These are phyloP conservation scores for Boloria selene DNA, from an alignment of 2,888 invertebrate genomes.

Conservation along the genomic window DNA sequence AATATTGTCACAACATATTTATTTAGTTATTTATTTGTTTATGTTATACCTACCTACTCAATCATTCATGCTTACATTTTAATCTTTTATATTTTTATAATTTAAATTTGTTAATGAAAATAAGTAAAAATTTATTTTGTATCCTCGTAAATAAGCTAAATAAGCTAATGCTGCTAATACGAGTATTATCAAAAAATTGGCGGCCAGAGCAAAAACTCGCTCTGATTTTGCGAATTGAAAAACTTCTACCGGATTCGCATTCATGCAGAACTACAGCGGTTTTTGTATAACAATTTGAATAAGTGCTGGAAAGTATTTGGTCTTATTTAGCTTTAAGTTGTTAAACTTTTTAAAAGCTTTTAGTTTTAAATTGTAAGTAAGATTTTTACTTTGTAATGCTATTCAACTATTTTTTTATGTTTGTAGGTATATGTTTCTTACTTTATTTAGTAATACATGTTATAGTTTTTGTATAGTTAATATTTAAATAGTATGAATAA, in stretches of 20 bases:
- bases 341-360: constrained; percentile 17
- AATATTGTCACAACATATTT: too few relatives aligned
- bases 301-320: constrained; percentile 22
- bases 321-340: constrained; percentile 20
- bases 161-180: neutral
- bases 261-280: constrained; percentile 16
- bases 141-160: neutral
- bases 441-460: too few relatives aligned
- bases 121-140: neutral
- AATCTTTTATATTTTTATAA: too few relatives aligned
- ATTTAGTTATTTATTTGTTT: too few relatives aligned
- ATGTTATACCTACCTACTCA: too few relatives aligned
- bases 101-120: too few relatives aligned
- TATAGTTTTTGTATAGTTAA: too few relatives aligned
- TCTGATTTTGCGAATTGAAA: constrained; percentile 28
- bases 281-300: constrained; percentile 21
- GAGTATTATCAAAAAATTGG: neutral
- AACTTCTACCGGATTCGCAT: constrained; percentile 25
- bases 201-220: constrained; percentile 18
- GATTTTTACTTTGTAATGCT: neutral
- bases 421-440: neutral
- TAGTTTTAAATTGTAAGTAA: constrained; percentile 15
- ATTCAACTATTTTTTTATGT: neutral
- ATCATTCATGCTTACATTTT: too few relatives aligned
- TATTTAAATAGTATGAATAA: too few relatives aligned